Evolutionary conservation across 2,888 invertebrate species (phyloP).

Genomic region (Drosophila peninsularis): DNA sequence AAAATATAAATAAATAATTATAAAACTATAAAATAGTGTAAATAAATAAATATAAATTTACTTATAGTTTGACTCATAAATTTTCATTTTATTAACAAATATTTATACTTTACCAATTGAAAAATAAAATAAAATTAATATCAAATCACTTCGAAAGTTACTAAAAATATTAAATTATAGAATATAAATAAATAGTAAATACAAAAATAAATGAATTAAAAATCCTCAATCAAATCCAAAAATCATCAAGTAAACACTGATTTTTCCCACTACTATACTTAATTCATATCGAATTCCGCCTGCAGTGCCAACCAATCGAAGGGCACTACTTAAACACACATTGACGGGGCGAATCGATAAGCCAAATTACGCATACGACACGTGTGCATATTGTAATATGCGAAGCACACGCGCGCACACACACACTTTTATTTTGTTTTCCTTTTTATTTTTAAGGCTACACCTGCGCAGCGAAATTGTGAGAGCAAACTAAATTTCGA

Average conservation of each 20-base stretch:
- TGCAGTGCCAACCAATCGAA: background rate
- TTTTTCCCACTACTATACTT: background rate
- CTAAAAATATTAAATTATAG: no score
- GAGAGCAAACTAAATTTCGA: constrained; percentile 47
- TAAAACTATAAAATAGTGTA: no score
- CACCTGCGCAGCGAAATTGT: constrained; percentile 34
- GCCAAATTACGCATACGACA: constrained; percentile 63
- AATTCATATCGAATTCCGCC: background rate
- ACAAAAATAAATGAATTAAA: background rate
- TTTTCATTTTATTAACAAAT: no score
- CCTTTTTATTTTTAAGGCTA: constrained; percentile 6
- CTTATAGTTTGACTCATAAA: no score
- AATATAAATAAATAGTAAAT: no score
- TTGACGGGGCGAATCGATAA: constrained; percentile 35
- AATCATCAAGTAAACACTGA: background rate
- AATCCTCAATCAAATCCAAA: background rate
- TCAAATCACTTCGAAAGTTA: no score
- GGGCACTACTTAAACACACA: constrained; percentile 17
- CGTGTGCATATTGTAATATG: constrained; percentile 43
- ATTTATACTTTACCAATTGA: no score
- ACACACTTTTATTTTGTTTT: constrained; percentile 7
- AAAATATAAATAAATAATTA: no score
- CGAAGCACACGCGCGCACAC: background rate
- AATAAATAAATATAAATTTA: no score
- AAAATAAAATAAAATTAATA: no score